A percentile compares a stretch with the other conserved stretches of the same genome.
Conservation (phyloP, 2,888 invertebrate species). For the Eupithecia centaureata region DNA sequence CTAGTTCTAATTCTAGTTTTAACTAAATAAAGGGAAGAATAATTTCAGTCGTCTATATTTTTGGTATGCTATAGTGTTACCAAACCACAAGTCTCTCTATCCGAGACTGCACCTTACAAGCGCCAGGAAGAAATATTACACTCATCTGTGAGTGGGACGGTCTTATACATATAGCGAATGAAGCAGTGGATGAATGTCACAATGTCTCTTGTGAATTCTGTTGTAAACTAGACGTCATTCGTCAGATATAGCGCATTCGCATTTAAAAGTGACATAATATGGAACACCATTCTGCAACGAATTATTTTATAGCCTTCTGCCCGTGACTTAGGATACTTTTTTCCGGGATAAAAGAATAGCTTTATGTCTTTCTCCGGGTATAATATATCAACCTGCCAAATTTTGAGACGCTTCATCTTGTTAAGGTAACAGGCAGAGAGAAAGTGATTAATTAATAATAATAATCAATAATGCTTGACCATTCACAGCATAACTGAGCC, state of each 20-base stretch:
- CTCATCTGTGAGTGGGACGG: constrained; percentile 24
- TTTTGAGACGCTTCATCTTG: too few relatives aligned
- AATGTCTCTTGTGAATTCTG: not conserved
- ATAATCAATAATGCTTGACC: too few relatives aligned
- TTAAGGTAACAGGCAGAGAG: too few relatives aligned
- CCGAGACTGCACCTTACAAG: constrained; percentile 11
- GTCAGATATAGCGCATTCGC: not conserved
- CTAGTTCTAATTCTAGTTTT: too few relatives aligned
- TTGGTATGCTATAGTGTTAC: not conserved
- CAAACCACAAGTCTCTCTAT: not conserved
- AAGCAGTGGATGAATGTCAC: not conserved
- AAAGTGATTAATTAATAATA: too few relatives aligned
- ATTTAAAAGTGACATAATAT: not conserved
- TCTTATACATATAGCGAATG: constrained; percentile 8
- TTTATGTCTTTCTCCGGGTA: too few relatives aligned
- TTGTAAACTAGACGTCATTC: not conserved
- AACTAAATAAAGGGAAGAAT: not conserved
- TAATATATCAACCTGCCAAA: too few relatives aligned
- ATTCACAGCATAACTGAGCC: too few relatives aligned
- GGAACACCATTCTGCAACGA: too few relatives aligned
- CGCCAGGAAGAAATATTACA: constrained; percentile 28
- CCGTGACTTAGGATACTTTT: too few relatives aligned
- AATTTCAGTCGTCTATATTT: not conserved
- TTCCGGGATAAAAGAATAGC: too few relatives aligned
- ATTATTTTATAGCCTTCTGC: too few relatives aligned